These are phyloP conservation scores for Fragum sueziense DNA, from an alignment of 2,888 invertebrate species.

Conservation along the genomic window DNA sequence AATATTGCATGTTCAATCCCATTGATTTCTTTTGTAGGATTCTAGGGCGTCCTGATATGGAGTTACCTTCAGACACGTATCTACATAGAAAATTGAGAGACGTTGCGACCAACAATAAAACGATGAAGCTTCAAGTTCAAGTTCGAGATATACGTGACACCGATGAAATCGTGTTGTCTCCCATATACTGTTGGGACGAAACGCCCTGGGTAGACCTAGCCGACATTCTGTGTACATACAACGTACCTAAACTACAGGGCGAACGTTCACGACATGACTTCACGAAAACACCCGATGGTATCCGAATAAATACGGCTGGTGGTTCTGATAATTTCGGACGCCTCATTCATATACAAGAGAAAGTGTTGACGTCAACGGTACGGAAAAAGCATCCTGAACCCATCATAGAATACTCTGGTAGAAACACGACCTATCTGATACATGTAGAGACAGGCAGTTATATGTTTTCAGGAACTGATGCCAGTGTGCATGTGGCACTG, in stretches of 20 bases:
- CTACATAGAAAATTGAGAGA: conserved; percentile 40
- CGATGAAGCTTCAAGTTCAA: conserved; percentile 53
- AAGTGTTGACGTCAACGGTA: conserved; percentile 47
- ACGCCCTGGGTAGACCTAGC: conserved; percentile 47
- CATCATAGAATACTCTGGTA: conserved; percentile 2
- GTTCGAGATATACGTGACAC: conserved; percentile 24
- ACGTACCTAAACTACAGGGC: conserved; percentile 43
- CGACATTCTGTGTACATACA: conserved; percentile 40
- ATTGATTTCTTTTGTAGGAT: conserved; percentile 32
- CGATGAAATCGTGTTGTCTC: conserved; percentile 20
- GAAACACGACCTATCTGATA: conserved; percentile 53
- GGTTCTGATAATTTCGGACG: conserved; percentile 41
- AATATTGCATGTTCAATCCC: too few relatives aligned
- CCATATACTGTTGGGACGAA: conserved; percentile 47
- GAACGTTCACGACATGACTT: conserved; percentile 54
- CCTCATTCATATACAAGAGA: conserved; percentile 51
- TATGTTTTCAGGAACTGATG: conserved; percentile 57
- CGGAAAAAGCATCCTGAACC: conserved; percentile 39
- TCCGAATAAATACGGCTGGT: conserved; percentile 27
- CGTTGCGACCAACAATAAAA: conserved; percentile 30
- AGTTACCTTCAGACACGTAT: conserved; percentile 48
- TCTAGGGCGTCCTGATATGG: conserved; percentile 46
- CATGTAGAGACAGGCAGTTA: conserved; percentile 59
- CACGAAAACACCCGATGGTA: conserved; percentile 18
- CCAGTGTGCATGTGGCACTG: conserved; percentile 52